Evolutionary conservation across 92 coral and sea anemone species (phyloP), one percentile per base, ranked within the genome.

Genomic region (Porites rus): DNA sequence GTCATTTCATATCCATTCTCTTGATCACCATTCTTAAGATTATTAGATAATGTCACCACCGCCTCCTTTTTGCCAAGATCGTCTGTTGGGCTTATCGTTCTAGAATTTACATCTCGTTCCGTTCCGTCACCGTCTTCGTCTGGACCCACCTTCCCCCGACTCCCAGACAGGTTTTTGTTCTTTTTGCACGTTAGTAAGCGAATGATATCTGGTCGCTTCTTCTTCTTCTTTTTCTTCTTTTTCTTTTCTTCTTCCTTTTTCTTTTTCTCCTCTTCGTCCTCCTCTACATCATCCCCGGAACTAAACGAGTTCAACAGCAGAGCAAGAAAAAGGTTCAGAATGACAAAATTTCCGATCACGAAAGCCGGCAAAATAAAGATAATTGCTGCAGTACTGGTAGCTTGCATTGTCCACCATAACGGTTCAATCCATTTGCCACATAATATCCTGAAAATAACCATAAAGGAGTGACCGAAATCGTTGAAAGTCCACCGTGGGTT

Each of bases 341-440:
- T 96, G 66, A 97, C 96, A 72, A 96, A 97, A 83, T 97, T 96
- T 5, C 99, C 99, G 80, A 97, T 93, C 51, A 97, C 91, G 77
- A 97, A 97, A 10, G 95, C 99, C 3, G 98, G 98, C 58, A 97
- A 79, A 21, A 97, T 94, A 77, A 95, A 95, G 10, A 92, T 19
- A 19, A 97, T 91, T 1, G 99, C 93, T n/a, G 74, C 75, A 18
- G 89, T 86, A 28, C 69, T 90, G 7, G 93, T 78, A 0, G 93
- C 98, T 5, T 8, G 43, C 99, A 97, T 97, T 12, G 98, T 96
- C 79, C 93, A 96, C 99, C 99, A 97, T 62, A 94, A 63, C 3
- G 99, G 99, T 69, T 97, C 99, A 52, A 97, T 97, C 99, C 98
- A 95, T 78, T 97, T 97, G 25, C 99, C 99, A 80, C 99, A 97